Conservation (phyloP, 2,888 invertebrate species). For the Lissonota sp. region DNA sequence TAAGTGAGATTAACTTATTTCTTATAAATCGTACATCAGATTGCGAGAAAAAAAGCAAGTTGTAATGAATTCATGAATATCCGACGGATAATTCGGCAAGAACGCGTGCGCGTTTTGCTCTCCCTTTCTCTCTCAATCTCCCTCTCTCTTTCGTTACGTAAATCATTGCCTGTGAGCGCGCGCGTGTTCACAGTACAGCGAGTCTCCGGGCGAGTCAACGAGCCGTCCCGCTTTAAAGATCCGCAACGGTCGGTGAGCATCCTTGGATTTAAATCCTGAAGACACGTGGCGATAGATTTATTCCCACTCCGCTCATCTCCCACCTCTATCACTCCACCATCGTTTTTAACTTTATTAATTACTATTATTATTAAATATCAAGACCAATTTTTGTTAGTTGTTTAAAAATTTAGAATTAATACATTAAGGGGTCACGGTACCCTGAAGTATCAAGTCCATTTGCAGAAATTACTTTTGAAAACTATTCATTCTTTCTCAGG, state of each 20-base stretch:
- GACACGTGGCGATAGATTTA: conserved; percentile 72
- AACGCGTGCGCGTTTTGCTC: conserved; percentile 32
- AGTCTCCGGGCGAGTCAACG: conserved; percentile 43
- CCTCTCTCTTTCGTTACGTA: conserved; percentile 66
- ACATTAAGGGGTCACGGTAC: too few species aligned
- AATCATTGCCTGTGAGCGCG: conserved; percentile 54
- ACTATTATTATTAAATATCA: too few species aligned
- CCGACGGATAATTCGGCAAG: conserved; percentile 14
- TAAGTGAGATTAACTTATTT: too few species aligned
- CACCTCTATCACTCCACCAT: neutral
- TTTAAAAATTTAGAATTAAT: too few species aligned
- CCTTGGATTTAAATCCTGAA: conserved; percentile 76
- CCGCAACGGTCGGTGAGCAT: conserved; percentile 74
- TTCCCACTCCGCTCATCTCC: conserved; percentile 20
- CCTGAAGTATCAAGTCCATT: too few species aligned
- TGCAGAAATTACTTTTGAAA: too few species aligned
- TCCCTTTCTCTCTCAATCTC: conserved; percentile 10
- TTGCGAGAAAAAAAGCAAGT: conserved; percentile 14
- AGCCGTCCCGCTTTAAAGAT: conserved; percentile 67
- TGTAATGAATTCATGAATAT: conserved; percentile 43
- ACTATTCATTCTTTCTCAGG: too few species aligned
- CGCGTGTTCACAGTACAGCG: conserved; percentile 48
- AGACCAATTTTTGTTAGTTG: too few species aligned
- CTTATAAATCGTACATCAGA: conserved; percentile 15
- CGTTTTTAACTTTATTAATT: conserved; percentile 29